These are phyloP conservation scores for Nannospalax galili DNA, from an alignment of 2,113 vertebrate species.

Conservation along the genomic window DNA sequence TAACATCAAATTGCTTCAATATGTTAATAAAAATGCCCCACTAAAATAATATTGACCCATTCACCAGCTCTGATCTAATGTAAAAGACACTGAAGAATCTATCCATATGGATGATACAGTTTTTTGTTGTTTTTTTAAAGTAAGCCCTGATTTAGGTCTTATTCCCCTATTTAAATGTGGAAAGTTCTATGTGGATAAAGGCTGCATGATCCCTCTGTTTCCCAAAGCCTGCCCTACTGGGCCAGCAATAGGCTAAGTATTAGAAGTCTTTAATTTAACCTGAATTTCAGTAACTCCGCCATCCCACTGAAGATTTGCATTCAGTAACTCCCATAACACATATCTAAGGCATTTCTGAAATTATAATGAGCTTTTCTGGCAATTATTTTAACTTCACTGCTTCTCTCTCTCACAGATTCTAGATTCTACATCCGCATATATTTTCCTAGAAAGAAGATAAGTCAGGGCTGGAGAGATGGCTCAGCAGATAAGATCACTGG, in stretches of 20 bases:
- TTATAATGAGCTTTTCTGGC: not conserved
- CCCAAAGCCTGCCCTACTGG: not conserved
- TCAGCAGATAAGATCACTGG: too few relatives aligned
- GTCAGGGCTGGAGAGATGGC: too few relatives aligned
- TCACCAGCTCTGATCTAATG: not conserved
- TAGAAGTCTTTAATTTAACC: slow-evolving; percentile 4
- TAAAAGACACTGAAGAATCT: not conserved
- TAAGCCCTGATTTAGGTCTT: not conserved
- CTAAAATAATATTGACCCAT: not conserved
- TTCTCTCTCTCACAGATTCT: not conserved
- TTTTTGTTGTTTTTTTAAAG: not conserved
- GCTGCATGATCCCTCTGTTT: not conserved
- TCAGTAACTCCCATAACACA: not conserved
- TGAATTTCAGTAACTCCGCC: not conserved
- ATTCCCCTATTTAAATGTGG: not conserved
- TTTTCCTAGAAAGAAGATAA: not conserved
- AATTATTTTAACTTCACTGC: slow-evolving; percentile 46
- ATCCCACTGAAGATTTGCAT: not conserved
- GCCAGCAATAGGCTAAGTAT: not conserved
- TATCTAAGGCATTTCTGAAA: not conserved
- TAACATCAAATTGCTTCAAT: slow-evolving; percentile 22
- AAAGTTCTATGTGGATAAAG: not conserved
- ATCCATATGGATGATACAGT: not conserved
- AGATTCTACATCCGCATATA: not conserved
- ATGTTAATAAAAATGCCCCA: not conserved